These are phyloP conservation scores for Aurelia sp. DNA, from an alignment of 30 jellyfish, hydroid and myxozoan species.

Conservation along the genomic window DNA sequence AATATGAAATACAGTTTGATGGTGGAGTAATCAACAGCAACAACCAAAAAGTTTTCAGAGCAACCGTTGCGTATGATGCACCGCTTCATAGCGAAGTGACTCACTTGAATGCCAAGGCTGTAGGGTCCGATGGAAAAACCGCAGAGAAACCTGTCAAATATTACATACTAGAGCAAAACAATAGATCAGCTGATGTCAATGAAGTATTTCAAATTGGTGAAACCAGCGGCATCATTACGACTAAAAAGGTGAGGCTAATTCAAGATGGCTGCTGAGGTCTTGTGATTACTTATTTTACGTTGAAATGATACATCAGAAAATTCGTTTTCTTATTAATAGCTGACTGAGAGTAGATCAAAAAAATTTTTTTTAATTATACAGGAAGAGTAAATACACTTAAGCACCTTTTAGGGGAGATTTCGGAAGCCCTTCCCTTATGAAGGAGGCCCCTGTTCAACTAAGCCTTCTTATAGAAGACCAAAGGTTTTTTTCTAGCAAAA, in stretches of 20 bases:
- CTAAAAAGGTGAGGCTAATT: slow-evolving; percentile 41
- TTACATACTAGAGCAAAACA: slow-evolving; percentile 56
- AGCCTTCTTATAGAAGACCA: too few species aligned
- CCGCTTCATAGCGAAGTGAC: slow-evolving; percentile 58
- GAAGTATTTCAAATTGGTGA: slow-evolving; percentile 50
- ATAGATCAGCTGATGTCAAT: slow-evolving; percentile 16
- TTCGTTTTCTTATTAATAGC: too few species aligned
- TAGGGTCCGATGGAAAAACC: slow-evolving; percentile 23
- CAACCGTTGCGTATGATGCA: slow-evolving; percentile 59
- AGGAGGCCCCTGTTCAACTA: too few species aligned
- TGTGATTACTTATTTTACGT: too few species aligned
- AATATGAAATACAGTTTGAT: slow-evolving; percentile 44
- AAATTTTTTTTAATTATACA: too few species aligned
- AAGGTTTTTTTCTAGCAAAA: too few species aligned
- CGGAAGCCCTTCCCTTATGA: too few species aligned
- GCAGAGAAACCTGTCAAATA: slow-evolving; percentile 63
- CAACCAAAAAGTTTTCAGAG: slow-evolving; percentile 57
- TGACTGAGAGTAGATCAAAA: too few species aligned
- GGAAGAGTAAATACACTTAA: too few species aligned
- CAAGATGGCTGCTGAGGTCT: too few species aligned
- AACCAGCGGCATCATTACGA: slow-evolving; percentile 44
- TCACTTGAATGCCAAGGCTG: slow-evolving; percentile 63
- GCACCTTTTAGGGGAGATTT: too few species aligned
- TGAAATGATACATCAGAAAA: too few species aligned
- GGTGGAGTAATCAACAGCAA: slow-evolving; percentile 58